Base-by-base conservation (phyloP, 1,140 invertebrate genomes). In the Musca vetustissima region DNA sequence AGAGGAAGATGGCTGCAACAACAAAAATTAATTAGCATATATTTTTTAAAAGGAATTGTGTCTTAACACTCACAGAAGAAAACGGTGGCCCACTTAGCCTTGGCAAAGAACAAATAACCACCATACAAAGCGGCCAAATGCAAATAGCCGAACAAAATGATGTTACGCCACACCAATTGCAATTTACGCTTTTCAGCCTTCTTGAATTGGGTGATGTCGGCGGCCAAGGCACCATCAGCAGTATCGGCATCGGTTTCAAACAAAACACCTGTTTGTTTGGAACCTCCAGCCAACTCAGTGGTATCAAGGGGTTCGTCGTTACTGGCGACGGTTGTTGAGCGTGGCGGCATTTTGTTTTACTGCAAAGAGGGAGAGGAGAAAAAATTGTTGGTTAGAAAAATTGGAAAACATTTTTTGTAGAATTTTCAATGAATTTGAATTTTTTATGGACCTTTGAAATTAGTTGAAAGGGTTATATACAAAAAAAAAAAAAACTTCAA, bases 101-200 rank as follows among this genome's bases (percentile, higher is more conserved):
- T 87, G 2, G 91, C 90, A 11, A 97, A 80, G 69, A 89, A 85
- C 1, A 97, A 85, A 74, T 91, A 97, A 1, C 91, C 73, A 32
- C 95, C 95, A 80, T 96, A 96, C 0, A 98, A 13, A 1, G 94
- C 92, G 15, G 89, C 89, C 8, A 93, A n/a, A 84, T 99, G 97
- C n/a, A 98, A 86, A 68, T 90, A 89, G 2, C 83, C 76, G 79
- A 98, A 97, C 0, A 95, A 81, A 1, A 92, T 83, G 15, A 98
- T 94, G 82, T 98, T 98, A 70, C 91, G 88, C 96, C 96, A 98
- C 0, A 98, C 96, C 53, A 95, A 89, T 74, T 90, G 73, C 15
- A 85, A 74, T 70, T 86, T 81, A 24, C 83, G 79, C 22, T 74
- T 73, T 49, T 81, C 76, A 1, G 79, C 77, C 57, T 72, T 71